Base-by-base conservation (phyloP, 1,140 invertebrate genomes). In the Nilaparvata lugens region DNA sequence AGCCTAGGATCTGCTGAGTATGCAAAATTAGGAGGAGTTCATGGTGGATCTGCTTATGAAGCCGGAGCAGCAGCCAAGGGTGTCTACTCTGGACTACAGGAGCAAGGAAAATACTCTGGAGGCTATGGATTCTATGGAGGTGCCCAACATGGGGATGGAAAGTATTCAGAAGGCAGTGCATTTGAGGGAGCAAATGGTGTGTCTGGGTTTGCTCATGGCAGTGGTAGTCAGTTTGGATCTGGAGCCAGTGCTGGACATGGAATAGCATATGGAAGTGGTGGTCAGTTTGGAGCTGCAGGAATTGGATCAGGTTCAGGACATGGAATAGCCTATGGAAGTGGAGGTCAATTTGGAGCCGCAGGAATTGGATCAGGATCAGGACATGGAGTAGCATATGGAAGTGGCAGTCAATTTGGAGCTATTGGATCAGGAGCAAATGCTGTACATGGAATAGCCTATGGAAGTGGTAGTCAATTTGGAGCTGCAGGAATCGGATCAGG, bases 1-100 rank as follows among this genome's bases (percentile, higher is more conserved):
- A 53, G 58, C 21, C 74, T 59, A 25, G 48, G 24, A 35, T 52
- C 58, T 19, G 51, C 14, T 23, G 67, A 66, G 2, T 45, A 63
- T 38, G 25, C 51, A 14, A 54, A 56, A n/a, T 43, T 19, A 7
- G 38, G 42, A 53, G 59, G 61, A 25, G 38, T 16, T 53, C 14
- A 42, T 18, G 31, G 31, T 31, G 53, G 48, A 7, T 52, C 38
- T 51, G 60, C 40, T 3, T 14, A 57, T 25, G 31, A 16, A 52
- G 54, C 21, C 7, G 19, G 56, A 18, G 45, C 53, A 35, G 66
- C 62, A 43, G 54, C 56, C 28, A 45, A 57, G 35, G 52, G 62
- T 53, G 42, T 48, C 19, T 58, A 58, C 45, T 28, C 56, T 45
- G 66, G 61, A 35, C 28, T 51, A 25, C 18, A 42, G 52, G 59